Evolutionary conservation across 2,797 vertebrate species (phyloP).

Genomic region (Rhynchotus rufescens): DNA sequence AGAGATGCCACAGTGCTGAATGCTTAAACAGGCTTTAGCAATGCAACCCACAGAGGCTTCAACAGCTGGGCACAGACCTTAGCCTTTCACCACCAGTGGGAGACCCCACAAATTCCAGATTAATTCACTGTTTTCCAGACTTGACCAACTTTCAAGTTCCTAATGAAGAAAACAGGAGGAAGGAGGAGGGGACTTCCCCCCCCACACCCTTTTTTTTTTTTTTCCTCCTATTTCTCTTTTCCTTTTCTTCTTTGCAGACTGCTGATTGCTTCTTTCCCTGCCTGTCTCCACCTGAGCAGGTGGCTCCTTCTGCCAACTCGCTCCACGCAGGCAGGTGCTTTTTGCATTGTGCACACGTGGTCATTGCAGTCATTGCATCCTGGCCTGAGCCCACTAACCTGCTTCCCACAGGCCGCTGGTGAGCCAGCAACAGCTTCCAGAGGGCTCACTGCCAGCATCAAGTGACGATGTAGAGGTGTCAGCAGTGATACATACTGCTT

Average conservation of each 20-base stretch:
- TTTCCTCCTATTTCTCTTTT: too few relatives aligned
- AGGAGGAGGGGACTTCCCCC: background rate
- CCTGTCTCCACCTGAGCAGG: background rate
- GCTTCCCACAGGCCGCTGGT: background rate
- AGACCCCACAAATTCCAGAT: background rate
- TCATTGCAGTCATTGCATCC: background rate
- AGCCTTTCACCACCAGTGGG: accelerated
- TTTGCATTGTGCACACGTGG: background rate
- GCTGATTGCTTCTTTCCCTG: background rate
- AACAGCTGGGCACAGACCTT: background rate
- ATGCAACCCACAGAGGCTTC: background rate
- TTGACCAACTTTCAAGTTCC: background rate
- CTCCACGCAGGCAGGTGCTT: background rate
- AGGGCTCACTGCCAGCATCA: accelerated
- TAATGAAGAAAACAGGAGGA: background rate
- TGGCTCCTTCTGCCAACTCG: too few relatives aligned
- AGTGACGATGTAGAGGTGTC: background rate
- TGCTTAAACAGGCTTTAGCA: background rate
- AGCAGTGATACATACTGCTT: accelerated
- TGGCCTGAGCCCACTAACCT: background rate
- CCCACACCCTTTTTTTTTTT: background rate
- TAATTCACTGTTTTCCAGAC: background rate
- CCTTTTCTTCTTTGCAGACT: too few relatives aligned
- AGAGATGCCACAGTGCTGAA: background rate
- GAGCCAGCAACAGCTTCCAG: background rate